Percentiles rank a stretch among this genome's conserved stretches.
phyloP scores from a whole-genome alignment of 1,140 invertebrate species.

The Drosophila busckii region DNA sequence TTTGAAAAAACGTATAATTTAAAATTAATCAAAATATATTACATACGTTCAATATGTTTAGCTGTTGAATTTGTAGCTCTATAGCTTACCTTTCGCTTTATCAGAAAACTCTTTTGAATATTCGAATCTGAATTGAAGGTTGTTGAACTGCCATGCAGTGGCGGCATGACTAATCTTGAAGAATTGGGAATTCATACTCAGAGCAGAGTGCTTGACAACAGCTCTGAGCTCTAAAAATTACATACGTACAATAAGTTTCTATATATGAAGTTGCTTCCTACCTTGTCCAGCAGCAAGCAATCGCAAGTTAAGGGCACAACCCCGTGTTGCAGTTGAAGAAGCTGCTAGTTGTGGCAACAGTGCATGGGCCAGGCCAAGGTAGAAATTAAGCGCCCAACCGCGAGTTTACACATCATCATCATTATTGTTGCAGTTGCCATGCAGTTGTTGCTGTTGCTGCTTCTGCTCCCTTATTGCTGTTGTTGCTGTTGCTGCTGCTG shows the following conservation, averaged over 20 bases:
- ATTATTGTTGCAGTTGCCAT: conserved; percentile 62
- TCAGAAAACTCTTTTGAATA: too few relatives aligned
- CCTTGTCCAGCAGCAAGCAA: conserved; percentile 2
- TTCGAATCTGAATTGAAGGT: too few relatives aligned
- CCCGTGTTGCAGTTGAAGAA: not conserved
- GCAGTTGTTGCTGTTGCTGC: conserved; percentile 13
- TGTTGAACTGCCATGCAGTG: too few relatives aligned
- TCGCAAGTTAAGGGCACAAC: not conserved
- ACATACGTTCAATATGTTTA: too few relatives aligned
- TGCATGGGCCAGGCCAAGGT: conserved; percentile 52
- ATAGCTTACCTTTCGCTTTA: too few relatives aligned
- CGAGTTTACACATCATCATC: conserved; percentile 77
- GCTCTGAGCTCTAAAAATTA: conserved; percentile 14
- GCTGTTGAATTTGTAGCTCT: too few relatives aligned
- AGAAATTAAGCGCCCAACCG: conserved; percentile 75
- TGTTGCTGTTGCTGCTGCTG: conserved; percentile 16
- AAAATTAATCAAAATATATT: too few relatives aligned
- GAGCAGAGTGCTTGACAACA: conserved; percentile 32
- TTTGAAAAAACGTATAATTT: too few relatives aligned
- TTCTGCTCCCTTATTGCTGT: not conserved
- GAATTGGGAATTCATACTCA: too few relatives aligned
- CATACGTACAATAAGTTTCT: conserved; percentile 8
- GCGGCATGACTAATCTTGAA: too few relatives aligned
- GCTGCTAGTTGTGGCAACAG: not conserved
- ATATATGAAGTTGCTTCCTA: conserved; percentile 4